Evolutionary conservation across 1,140 invertebrate species (phyloP), one percentile per base, ranked within the genome.

Genomic region (Drosophila obscura): DNA sequence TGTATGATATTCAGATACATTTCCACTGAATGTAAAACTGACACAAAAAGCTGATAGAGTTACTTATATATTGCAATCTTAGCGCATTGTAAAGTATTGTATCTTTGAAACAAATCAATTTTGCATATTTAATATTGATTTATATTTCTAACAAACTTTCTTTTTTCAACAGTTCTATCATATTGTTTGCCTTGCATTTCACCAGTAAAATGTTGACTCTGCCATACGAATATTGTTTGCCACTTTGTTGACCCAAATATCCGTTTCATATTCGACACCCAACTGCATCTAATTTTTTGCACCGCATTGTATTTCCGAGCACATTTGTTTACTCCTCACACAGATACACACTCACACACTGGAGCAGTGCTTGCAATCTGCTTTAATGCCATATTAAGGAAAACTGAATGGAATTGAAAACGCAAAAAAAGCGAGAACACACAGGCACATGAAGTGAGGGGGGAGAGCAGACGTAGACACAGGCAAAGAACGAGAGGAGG

Each of bases 391-490:
- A 74, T 81, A 80, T 77, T 77, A 85, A 77, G 81, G 77, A 51
- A 46, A 81, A 51, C 73, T 85, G 81, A 84, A 85, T 81, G 82
- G 81, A 85, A 81, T 85, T 81, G 77, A 85, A 85, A 80, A 81
- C 43, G 62, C 51, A 75, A 84, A 69, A 84, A 61, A 51, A 44
- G 26, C 16, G 15, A 46, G 44, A 22, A 15, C 26, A 43, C 59
- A 55, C 58, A 35, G n/a, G 26, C 41, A 50, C 51, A 31, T 39
- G 35, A 52, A 31, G 31, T 22, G 6, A 1, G 15, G 6, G 5
- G 50, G 15, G 28, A 35, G 35, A 16, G 35, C 1, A 1, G 19
- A 19, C 19, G 19, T 19, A 52, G 35, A 56, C 46, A 52, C 26
- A 28, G 7, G 26, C 26, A 7, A 28, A 24, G 26, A 28, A 7